These are phyloP conservation scores for Alexandromys oeconomus DNA, from an alignment of 2,797 vertebrate species.

Conservation along the genomic window DNA sequence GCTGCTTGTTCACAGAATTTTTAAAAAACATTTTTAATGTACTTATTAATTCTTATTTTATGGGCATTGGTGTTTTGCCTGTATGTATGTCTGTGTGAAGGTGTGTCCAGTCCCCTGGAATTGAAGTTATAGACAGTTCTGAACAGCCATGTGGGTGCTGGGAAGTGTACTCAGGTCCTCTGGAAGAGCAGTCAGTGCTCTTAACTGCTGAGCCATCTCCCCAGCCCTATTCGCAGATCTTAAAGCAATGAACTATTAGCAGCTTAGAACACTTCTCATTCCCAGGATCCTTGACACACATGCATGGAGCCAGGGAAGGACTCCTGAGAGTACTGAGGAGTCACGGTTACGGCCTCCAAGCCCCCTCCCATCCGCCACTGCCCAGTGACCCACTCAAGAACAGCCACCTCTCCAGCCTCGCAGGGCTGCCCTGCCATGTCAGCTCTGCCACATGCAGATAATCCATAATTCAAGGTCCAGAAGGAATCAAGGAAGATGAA, in stretches of 20 bases:
- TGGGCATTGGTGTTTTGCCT: too few relatives aligned
- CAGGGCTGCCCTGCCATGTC: rapidly evolving
- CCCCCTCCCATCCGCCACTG: not conserved
- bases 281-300: not conserved
- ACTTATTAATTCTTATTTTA: too few relatives aligned
- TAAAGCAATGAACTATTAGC: conserved; percentile 50
- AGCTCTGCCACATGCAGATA: not conserved
- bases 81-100: too few relatives aligned
- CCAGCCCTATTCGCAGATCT: not conserved
- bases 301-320: not conserved
- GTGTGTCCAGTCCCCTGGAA: too few relatives aligned
- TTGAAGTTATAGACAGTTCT: too few relatives aligned
- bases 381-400: not conserved
- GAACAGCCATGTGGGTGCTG: too few relatives aligned
- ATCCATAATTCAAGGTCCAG: not conserved
- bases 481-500: not conserved
- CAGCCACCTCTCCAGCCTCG: rapidly evolving
- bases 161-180: too few relatives aligned
- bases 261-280: conserved; percentile 13
- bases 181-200: too few relatives aligned
- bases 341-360: not conserved
- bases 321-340: not conserved
- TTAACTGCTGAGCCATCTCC: too few relatives aligned
- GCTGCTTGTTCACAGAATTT: not conserved
- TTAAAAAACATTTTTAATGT: too few relatives aligned